Percentiles rank a stretch among this genome's conserved stretches.
Evolutionary conservation across 2,797 vertebrate species (phyloP).

Genomic region (Chiroxiphia lanceolata): DNA sequence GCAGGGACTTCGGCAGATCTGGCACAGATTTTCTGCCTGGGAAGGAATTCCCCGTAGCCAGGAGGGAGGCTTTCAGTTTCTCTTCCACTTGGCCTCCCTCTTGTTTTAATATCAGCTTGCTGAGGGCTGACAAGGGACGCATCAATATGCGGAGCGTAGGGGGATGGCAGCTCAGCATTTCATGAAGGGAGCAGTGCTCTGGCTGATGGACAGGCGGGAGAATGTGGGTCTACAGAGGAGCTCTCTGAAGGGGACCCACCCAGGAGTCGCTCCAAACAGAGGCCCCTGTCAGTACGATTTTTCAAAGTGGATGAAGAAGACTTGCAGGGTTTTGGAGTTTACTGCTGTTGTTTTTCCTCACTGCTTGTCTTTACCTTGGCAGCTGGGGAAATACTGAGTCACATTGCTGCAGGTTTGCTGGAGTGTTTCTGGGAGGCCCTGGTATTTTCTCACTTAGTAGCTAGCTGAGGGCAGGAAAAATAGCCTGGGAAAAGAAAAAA

Average conservation of each 20-base stretch:
- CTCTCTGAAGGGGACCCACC: background rate
- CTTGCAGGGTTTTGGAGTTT: background rate
- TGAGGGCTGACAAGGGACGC: background rate
- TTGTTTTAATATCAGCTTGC: background rate
- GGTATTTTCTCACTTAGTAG: background rate
- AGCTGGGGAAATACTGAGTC: background rate
- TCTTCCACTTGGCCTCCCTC: background rate
- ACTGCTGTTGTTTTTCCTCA: background rate
- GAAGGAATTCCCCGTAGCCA: background rate
- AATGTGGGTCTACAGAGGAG: accelerated
- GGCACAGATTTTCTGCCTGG: background rate
- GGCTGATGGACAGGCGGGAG: accelerated
- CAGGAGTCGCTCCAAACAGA: background rate
- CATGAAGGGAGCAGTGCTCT: accelerated
- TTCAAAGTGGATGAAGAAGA: background rate
- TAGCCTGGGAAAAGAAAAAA: background rate
- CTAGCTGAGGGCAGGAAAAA: background rate
- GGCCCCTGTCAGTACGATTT: background rate
- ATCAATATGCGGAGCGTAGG: background rate
- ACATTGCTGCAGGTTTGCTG: background rate
- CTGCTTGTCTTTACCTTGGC: conserved; percentile 4
- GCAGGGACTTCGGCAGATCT: background rate
- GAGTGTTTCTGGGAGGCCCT: background rate
- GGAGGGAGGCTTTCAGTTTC: conserved; percentile 15
- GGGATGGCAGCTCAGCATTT: background rate